Evolutionary conservation across 1,140 invertebrate species (phyloP).

Genomic region (Coenobita brevimanus): DNA sequence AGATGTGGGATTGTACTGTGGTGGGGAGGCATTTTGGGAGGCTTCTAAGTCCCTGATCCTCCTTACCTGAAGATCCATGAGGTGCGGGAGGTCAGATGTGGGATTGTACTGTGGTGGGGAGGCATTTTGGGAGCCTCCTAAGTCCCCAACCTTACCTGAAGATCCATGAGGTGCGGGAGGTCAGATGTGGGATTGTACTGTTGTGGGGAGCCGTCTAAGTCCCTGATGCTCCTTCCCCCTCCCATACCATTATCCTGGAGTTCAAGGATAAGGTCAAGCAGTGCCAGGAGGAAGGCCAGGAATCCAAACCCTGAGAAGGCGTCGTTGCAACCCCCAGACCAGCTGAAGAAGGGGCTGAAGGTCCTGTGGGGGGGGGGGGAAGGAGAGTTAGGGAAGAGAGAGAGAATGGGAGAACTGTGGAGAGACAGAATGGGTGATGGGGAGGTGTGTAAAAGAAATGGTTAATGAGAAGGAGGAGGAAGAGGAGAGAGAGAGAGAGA

Average conservation of each 20-base stretch:
- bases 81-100: too few species aligned
- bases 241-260: conserved; percentile 12
- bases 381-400: not conserved
- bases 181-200: not conserved
- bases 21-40: too few species aligned
- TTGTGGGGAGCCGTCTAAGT: too few species aligned
- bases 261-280: conserved; percentile 63
- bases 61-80: too few species aligned
- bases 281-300: conserved; percentile 64
- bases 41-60: too few species aligned
- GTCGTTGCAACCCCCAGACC: conserved; percentile 57
- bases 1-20: too few species aligned
- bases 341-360: conserved; percentile 27
- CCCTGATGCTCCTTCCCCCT: not conserved
- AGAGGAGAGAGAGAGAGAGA: too few species aligned
- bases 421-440: too few species aligned
- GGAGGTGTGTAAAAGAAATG: not conserved
- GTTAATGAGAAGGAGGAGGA: not conserved
- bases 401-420: not conserved
- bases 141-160: too few species aligned
- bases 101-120: not conserved
- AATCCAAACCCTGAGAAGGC: conserved; percentile 67
- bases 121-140: not conserved
- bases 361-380: not conserved
- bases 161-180: too few species aligned